phyloP scores from a whole-genome alignment of 2,797 vertebrate genomes.

The Anguilla anguilla region DNA sequence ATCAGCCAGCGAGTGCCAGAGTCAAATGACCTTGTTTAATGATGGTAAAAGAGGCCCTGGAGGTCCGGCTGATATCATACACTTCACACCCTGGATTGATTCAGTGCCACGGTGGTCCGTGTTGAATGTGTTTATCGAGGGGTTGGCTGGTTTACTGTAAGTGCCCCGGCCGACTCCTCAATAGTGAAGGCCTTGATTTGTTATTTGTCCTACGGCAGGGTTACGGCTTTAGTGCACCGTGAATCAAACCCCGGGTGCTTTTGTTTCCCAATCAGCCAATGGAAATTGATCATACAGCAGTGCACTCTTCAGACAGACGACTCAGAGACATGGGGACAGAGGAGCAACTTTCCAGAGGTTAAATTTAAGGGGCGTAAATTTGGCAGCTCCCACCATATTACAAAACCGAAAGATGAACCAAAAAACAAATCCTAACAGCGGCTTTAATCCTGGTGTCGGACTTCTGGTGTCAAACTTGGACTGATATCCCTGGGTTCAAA shows the following conservation, averaged over 20 bases:
- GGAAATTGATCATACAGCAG: constrained; percentile 10
- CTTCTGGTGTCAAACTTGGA: background rate
- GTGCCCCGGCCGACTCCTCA: background rate
- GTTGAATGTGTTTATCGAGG: background rate
- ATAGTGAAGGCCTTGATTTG: background rate
- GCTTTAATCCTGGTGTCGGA: background rate
- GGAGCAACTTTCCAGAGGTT: background rate
- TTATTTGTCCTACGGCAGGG: constrained; percentile 4
- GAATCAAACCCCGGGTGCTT: constrained; percentile 1
- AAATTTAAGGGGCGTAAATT: background rate
- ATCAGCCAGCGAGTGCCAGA: background rate
- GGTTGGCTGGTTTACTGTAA: background rate
- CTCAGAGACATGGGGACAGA: background rate
- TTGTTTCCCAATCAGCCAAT: constrained; percentile 11
- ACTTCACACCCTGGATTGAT: constrained; percentile 22
- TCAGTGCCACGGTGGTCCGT: background rate
- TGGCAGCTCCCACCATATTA: background rate
- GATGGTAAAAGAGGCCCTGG: background rate
- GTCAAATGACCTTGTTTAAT: background rate
- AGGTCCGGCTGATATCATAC: background rate
- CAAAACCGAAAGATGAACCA: background rate
- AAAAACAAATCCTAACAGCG: background rate
- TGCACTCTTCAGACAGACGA: background rate
- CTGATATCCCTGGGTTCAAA: background rate
- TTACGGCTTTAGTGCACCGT: constrained; percentile 9